phyloP scores from a whole-genome alignment of 1,140 invertebrate species.

The Bicyclus anynana region DNA sequence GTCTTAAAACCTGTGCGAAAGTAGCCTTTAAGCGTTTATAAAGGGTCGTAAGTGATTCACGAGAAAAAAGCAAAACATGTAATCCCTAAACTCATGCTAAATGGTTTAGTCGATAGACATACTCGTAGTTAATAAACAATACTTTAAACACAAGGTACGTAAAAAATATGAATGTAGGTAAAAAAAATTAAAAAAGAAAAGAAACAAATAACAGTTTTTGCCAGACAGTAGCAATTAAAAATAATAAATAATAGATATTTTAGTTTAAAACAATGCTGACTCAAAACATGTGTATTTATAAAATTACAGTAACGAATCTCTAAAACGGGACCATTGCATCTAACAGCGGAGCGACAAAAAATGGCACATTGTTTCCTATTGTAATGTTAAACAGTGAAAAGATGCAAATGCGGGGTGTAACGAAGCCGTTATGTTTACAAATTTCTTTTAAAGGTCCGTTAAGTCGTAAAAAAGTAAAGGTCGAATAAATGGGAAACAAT shows the following conservation, averaged over 20 bases:
- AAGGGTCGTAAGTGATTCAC: no score
- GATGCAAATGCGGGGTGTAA: slow-evolving; percentile 50
- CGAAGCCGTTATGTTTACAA: slow-evolving; percentile 68
- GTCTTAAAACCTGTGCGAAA: neutral
- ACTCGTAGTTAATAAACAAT: no score
- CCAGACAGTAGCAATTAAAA: slow-evolving; percentile 31
- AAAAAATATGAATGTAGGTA: neutral
- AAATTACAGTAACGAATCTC: slow-evolving; percentile 31
- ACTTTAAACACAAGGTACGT: no score
- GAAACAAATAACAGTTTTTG: neutral
- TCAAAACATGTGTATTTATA: slow-evolving; percentile 32
- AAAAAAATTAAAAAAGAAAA: neutral
- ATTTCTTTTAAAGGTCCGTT: slow-evolving; percentile 62
- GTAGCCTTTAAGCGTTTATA: neutral
- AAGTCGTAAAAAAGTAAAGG: slow-evolving; percentile 49
- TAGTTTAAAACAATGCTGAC: slow-evolving; percentile 25
- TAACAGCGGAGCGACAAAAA: slow-evolving; percentile 29
- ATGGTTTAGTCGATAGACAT: no score
- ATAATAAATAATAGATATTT: slow-evolving; percentile 29
- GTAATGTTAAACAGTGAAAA: slow-evolving; percentile 50
- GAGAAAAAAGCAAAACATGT: no score
- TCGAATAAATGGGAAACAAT: slow-evolving; percentile 33
- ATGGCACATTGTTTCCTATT: slow-evolving; percentile 40
- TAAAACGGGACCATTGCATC: slow-evolving; percentile 18
- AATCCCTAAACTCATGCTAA: no score